Percentiles rank a stretch among this genome's conserved stretches.
Conservation (phyloP, 2,797 vertebrate genomes). For the Tadarida brasiliensis region DNA sequence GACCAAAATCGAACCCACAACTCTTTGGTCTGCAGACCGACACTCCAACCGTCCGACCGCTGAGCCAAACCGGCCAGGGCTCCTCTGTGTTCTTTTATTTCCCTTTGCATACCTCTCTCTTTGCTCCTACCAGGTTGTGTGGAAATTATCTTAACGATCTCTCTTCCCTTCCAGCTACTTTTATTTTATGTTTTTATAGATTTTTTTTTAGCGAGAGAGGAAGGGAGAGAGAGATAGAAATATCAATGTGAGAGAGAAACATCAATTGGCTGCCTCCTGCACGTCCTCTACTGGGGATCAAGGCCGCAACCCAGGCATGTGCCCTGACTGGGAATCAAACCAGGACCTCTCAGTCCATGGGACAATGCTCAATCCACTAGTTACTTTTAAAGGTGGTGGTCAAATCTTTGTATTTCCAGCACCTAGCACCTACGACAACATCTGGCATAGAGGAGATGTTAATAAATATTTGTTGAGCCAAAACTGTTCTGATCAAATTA, state of each 20-base stretch:
- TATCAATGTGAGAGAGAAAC: background rate
- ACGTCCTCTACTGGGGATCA: background rate
- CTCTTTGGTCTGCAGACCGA: too few species aligned
- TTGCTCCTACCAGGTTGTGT: background rate
- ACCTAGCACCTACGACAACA: background rate
- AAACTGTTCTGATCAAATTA: background rate
- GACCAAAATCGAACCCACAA: too few species aligned
- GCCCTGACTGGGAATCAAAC: background rate
- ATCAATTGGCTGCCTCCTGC: background rate
- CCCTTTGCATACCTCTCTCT: background rate
- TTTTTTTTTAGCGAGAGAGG: background rate
- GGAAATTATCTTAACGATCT: background rate
- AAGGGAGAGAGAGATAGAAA: background rate
- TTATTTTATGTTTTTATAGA: background rate
- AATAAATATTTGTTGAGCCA: slow-evolving; percentile 9
- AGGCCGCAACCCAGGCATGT: background rate
- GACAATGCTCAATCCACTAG: background rate
- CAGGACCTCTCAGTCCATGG: background rate
- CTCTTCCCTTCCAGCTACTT: slow-evolving; percentile 8
- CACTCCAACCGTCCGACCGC: too few species aligned
- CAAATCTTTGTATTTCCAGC: background rate
- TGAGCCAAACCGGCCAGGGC: too few species aligned
- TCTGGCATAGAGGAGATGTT: background rate
- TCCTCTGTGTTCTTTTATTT: background rate
- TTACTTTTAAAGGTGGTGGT: background rate